Base-by-base conservation (phyloP, 2,797 vertebrate species). In the Enteromius treurensis region DNA sequence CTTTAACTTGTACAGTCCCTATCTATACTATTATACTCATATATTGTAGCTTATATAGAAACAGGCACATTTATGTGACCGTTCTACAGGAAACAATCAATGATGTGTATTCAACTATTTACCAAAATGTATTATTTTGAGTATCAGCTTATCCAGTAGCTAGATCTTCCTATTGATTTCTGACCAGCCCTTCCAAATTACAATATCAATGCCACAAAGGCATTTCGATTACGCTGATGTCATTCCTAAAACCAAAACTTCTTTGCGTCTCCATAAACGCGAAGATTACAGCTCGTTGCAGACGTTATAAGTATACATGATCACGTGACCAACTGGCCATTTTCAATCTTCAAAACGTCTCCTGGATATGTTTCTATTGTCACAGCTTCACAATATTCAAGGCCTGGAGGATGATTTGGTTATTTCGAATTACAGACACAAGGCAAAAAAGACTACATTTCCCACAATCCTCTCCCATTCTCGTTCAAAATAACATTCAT, bases 331-430 rank as follows among this genome's bases (percentile, higher is more conserved):
- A 68, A 47, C 60, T 17, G 47, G 26, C 40, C 21, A 42, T 17
- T 51, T 71, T 17, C 42, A 37, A 45, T 77, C 34, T 77, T 49
- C 34, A 88, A 34, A 70, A 51, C 32, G n/a, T 51, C 87, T 84
- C 49, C 10, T 8, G 19, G 70, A 55, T 78, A 80, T 78, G 79
- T 58, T 65, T 86, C 69, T 87, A 84, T 87, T 83, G 91, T 94
- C 93, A 93, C 91, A 94, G 90, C 90, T 92, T 92, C 82, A 83
- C 85, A 85, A 85, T 87, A 82, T 42, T 81, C 84, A 87, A 88
- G 86, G 87, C 84, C 45, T 13, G 80, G 85, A 70, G 85, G 62
- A 85, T 77, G 85, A 90, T 85, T 80, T 84, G 65, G 68, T 77
- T 62, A 78, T 62, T 40, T 37, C 21, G 23, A 83, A 79, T 77